These are phyloP conservation scores for Enteromius trimaculatus DNA, from an alignment of 2,797 vertebrate species.

Conservation along the genomic window DNA sequence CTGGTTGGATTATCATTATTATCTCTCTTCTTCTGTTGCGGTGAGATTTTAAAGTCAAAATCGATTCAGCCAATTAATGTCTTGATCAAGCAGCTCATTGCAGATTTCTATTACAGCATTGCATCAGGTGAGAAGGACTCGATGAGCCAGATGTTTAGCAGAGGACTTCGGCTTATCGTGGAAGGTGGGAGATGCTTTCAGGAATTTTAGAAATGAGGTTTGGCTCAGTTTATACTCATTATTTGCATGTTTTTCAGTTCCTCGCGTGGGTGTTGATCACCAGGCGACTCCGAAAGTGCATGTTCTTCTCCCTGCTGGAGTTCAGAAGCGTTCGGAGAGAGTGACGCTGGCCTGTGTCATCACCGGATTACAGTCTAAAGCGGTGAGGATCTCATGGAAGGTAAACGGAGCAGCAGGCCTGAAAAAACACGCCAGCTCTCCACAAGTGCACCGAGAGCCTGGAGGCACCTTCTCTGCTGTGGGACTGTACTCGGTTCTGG, in stretches of 20 bases:
- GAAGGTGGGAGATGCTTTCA: conserved; percentile 51
- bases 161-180: conserved; percentile 59
- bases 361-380: conserved; percentile 47
- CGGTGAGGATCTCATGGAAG: conserved; percentile 55
- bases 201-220: not conserved
- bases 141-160: conserved; percentile 53
- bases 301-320: conserved; percentile 40
- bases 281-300: conserved; percentile 44
- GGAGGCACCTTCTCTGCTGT: conserved; percentile 56
- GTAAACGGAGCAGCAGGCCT: conserved; percentile 42
- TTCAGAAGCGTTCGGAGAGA: not conserved
- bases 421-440: conserved; percentile 5
- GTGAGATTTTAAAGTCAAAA: conserved; percentile 42
- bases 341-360: conserved; percentile 56
- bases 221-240: not conserved
- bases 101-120: conserved; percentile 45
- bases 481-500: conserved; percentile 50
- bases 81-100: not conserved
- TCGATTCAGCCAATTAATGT: not conserved
- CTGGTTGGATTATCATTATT: conserved; percentile 45
- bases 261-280: not conserved
- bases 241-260: not conserved
- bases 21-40: conserved; percentile 51
- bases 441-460: conserved; percentile 25
- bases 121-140: not conserved